These are phyloP conservation scores for Trochalopteron elliotii DNA, from an alignment of 2,113 vertebrate genomes.

Conservation along the genomic window DNA sequence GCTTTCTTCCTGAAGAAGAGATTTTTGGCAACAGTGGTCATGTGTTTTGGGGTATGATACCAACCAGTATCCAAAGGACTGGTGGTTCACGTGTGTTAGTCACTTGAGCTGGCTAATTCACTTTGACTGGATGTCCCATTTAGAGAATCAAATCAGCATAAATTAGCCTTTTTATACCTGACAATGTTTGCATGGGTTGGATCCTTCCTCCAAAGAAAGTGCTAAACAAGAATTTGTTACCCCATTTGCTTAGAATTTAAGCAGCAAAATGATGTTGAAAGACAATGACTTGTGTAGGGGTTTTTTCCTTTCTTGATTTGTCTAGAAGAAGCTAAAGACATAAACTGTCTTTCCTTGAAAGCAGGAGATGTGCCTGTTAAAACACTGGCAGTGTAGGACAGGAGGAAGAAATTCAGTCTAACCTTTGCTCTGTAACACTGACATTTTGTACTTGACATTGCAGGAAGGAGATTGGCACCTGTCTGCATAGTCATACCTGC, in stretches of 20 bases:
- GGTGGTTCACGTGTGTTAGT: background rate
- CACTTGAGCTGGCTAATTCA: background rate
- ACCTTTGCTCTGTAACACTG: background rate
- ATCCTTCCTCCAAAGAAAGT: background rate
- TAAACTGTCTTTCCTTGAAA: background rate
- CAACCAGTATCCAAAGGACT: background rate
- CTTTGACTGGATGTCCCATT: background rate
- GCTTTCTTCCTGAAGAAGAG: background rate
- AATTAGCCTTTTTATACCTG: background rate
- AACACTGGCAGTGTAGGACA: background rate
- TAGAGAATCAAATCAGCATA: background rate
- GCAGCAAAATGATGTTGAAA: background rate
- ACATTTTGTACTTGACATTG: background rate
- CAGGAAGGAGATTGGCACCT: background rate
- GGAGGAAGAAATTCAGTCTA: background rate
- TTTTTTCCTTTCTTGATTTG: background rate
- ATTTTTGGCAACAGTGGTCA: background rate
- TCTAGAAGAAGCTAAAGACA: background rate
- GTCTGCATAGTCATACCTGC: background rate
- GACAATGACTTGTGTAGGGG: background rate
- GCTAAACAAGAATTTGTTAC: background rate
- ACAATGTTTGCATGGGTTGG: background rate
- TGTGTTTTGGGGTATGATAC: background rate
- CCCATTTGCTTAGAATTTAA: background rate
- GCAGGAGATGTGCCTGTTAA: background rate